Evolutionary conservation across 1,140 invertebrate genomes (phyloP), one percentile per base, ranked within the genome.

Genomic region (Bradynema listronoti): DNA sequence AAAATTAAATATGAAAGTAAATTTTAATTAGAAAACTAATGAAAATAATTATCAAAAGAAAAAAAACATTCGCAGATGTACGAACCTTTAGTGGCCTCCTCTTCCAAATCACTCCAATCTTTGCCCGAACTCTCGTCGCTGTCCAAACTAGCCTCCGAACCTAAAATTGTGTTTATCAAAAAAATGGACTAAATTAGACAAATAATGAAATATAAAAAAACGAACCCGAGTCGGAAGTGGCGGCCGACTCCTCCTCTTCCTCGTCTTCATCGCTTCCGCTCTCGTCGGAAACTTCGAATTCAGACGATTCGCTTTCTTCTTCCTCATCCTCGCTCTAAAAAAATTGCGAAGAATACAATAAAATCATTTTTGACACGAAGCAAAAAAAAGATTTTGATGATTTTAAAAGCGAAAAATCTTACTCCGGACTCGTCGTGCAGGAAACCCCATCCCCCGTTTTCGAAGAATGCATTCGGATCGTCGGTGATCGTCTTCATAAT

Each of bases 401-500:
- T 49, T 63, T 30, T 39, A 6, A 16, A 14, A 56, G 61, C 5
- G 6, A 7, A 56, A 53, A 9, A 14, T 62, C 61, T 60, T 52
- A 65, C 62, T 49, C 73, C 90, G 63, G 87, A 88, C 73, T 97
- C 91, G 1, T 90, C 90, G 79, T 94, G 90, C 46, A 99, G 83
- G 83, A 98, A 99, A 36, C 87, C 89, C 95, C 95, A 99, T 5
- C 95, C 95, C 43, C 94, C 94, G 72, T 86, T 89, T 36, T 96
- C 91, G 80, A 99, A 98, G 83, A 99, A 99, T 0, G 89, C 91
- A 78, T 95, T 91, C 0, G 92, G 91, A 82, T 99, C 93, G 79
- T 98, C 93, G 0, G 87, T 89, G 68, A 99, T 98, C 0, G 93
- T 98, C 81, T 98, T 98, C 94, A 99, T 98, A 70, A 99, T 95